Evolutionary conservation across 2,113 vertebrate genomes (phyloP), one percentile per base, ranked within the genome.

Genomic region (Taxidea taxus): DNA sequence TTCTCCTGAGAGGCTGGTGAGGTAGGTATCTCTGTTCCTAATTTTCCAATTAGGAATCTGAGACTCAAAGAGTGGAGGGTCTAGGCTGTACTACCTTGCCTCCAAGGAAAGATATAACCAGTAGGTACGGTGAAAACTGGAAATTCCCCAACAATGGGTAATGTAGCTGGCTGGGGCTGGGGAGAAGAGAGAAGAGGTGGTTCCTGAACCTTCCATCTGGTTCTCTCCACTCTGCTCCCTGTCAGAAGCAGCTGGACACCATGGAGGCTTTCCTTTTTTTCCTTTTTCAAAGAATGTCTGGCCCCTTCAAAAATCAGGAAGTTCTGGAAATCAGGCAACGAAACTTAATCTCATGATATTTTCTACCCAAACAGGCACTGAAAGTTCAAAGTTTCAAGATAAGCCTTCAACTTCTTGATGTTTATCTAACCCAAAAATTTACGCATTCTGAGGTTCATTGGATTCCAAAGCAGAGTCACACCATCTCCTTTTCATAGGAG

Each of bases 331-430:
- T 91, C 80, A 78, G 96, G 89, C 74, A 90, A 58, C 20, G 47
- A 60, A 86, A 44, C 20, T 54, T 62, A 62, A 68, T 86, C 84
- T 89, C 84, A 58, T 60, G 66, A 64, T 62, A 83, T 91, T 97
- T 97, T 87, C 87, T 85, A 90, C 75, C 44, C 13, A 94, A 90
- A 66, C 68, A 94, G 93, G 60, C 62, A 87, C 68, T 23, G 39
- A 96, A 90, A 88, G 75, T 84, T 95, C 92, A 84, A n/a, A 74
- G 70, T 90, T 95, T 95, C 75, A 95, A 95, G 95, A 81, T 84
- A 92, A 96, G 64, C 5, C 2, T 62, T 47, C 4, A 34, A 20
- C 20, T 94, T 93, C 56, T 80, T n/a, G 87, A 94, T 68, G 87
- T 21, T 96, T 91, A 80, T 94, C 95, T 88, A n/a, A 90, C 47